Percentiles rank a stretch among this genome's conserved stretches.
Conservation (phyloP, 2,797 vertebrate species). For the Oreortyx pictus region DNA sequence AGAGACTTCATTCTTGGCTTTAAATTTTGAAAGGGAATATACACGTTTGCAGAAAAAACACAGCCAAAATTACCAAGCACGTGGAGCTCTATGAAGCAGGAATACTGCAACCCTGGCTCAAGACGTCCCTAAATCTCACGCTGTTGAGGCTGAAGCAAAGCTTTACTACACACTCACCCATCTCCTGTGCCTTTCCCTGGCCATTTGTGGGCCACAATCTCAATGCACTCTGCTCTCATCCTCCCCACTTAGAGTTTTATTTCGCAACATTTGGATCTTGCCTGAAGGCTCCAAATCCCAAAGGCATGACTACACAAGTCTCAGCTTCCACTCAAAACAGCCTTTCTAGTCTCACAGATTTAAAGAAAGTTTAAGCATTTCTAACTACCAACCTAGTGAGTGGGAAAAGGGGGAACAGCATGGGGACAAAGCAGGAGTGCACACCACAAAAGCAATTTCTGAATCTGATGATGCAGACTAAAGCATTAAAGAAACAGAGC, state of each 20-base stretch:
- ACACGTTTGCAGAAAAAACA: background rate
- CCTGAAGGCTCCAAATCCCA: background rate
- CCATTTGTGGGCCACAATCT: background rate
- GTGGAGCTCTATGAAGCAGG: background rate
- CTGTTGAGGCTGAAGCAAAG: background rate
- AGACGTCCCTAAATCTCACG: background rate
- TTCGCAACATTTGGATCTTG: background rate
- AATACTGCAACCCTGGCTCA: background rate
- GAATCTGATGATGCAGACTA: background rate
- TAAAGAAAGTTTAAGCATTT: background rate
- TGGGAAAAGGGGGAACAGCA: background rate
- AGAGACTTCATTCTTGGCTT: conserved; percentile 44
- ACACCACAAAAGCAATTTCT: background rate
- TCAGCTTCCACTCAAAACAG: background rate
- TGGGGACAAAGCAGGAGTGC: background rate
- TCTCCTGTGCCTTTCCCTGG: background rate
- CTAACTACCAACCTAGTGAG: background rate
- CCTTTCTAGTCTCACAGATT: background rate
- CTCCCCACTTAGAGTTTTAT: background rate
- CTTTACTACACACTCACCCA: background rate
- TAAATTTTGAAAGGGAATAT: conserved; percentile 29
- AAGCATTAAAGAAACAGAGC: background rate
- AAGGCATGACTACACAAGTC: background rate
- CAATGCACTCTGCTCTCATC: background rate
- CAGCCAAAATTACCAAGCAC: background rate